A percentile compares a stretch with the other conserved stretches of the same genome.
Evolutionary conservation across 2,888 invertebrate species (phyloP).

Genomic region (Lutraria lutraria): DNA sequence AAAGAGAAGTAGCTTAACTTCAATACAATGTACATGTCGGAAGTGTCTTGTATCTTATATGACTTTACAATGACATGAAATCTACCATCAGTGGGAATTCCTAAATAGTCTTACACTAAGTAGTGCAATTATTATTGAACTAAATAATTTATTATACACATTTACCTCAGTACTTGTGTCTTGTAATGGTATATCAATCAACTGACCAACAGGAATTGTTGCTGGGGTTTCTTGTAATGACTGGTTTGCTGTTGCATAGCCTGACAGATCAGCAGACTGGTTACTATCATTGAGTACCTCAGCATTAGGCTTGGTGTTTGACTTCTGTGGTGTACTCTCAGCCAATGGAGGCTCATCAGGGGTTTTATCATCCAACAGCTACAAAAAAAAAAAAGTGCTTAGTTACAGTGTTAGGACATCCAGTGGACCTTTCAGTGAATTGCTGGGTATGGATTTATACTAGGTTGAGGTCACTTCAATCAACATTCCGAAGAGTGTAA

Average conservation of each 20-base stretch:
- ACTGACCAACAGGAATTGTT: constrained; percentile 76
- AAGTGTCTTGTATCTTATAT: too few relatives aligned
- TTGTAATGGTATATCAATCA: constrained; percentile 80
- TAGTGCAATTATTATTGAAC: background rate
- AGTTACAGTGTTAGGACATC: too few relatives aligned
- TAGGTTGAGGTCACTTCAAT: too few relatives aligned
- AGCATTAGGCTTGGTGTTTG: background rate
- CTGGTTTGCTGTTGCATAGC: constrained; percentile 66
- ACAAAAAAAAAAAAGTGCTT: background rate
- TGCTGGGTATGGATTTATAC: too few relatives aligned
- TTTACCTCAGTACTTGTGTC: constrained; percentile 71
- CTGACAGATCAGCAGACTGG: constrained; percentile 63
- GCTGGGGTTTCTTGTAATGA: constrained; percentile 52
- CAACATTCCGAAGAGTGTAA: too few relatives aligned
- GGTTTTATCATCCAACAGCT: constrained; percentile 65
- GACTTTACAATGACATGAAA: too few relatives aligned
- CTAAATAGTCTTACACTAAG: too few relatives aligned
- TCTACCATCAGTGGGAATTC: too few relatives aligned
- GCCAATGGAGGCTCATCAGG: constrained; percentile 72
- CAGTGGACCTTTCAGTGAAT: too few relatives aligned
- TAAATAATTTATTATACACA: background rate
- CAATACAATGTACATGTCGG: too few relatives aligned
- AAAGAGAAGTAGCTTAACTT: too few relatives aligned
- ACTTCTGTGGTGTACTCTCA: constrained; percentile 79
- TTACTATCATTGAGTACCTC: constrained; percentile 40